Percentiles rank a stretch among this genome's conserved stretches.
Evolutionary conservation across 2,797 vertebrate genomes (phyloP).

Genomic region (Sylvilagus floridanus): DNA sequence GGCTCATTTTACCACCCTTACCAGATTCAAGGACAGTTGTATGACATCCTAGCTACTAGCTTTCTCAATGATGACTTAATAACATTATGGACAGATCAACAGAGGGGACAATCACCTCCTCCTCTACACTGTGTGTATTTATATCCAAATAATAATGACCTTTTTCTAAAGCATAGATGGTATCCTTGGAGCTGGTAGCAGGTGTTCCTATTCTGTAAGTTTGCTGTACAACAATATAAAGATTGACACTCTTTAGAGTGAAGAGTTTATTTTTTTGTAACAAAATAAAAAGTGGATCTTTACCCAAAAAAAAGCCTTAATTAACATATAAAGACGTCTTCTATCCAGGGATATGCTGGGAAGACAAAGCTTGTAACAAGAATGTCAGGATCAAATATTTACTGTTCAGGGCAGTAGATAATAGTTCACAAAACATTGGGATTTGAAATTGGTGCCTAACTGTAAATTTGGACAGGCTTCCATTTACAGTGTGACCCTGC

Average conservation of each 20-base stretch:
- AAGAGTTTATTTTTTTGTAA: slow-evolving; percentile 68
- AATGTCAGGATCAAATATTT: background rate
- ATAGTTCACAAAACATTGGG: background rate
- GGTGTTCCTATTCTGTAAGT: slow-evolving; percentile 20
- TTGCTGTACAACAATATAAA: slow-evolving; percentile 16
- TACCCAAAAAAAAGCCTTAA: background rate
- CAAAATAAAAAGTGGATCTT: slow-evolving; percentile 68
- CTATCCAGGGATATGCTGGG: background rate
- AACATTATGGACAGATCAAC: slow-evolving; percentile 42
- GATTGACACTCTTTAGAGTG: background rate
- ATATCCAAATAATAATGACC: background rate
- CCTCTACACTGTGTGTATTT: slow-evolving; percentile 18
- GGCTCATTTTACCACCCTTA: too few species aligned
- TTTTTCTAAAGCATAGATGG: background rate
- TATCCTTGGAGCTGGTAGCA: slow-evolving; percentile 30
- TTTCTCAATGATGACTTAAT: too few species aligned
- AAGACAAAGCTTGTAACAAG: background rate
- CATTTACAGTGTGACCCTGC: background rate
- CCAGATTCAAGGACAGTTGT: too few species aligned
- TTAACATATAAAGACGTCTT: background rate
- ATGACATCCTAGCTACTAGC: too few species aligned
- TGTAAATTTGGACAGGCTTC: slow-evolving; percentile 26
- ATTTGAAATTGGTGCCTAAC: slow-evolving; percentile 21
- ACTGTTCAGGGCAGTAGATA: background rate
- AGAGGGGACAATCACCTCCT: slow-evolving; percentile 5